phyloP scores from a whole-genome alignment of 23 tunicate genomes.

The Halocynthia roretzi region DNA sequence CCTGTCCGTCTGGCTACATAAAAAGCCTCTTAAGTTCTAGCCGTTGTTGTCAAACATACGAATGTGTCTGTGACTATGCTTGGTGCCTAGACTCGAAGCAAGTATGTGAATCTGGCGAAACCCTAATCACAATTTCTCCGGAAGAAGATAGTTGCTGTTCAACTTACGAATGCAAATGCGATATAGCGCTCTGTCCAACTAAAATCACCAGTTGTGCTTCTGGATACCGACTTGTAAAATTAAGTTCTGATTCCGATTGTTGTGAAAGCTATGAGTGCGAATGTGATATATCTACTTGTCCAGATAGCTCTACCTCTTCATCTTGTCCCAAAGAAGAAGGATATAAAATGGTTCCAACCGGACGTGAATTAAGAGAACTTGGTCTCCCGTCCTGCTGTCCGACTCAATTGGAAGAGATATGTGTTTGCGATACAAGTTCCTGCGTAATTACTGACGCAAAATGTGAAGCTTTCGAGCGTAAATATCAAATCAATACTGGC shows the following conservation, averaged over 20 bases:
- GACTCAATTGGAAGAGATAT: neutral
- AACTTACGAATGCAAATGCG: conserved; percentile 1
- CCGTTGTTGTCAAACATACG: conserved; percentile 5
- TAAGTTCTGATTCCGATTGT: conserved; percentile 3
- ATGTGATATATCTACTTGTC: conserved; percentile 4
- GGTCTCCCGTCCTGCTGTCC: conserved; percentile 2
- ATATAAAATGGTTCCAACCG: conserved; percentile 1
- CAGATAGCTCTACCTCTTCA: neutral
- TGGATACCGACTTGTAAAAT: neutral
- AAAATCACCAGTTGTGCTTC: conserved; percentile 8
- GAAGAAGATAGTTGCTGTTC: neutral
- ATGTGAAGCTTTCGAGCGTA: neutral
- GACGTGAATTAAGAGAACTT: neutral
- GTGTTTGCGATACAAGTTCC: neutral
- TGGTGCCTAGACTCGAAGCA: neutral
- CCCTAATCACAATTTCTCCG: neutral
- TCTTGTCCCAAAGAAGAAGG: conserved; percentile 3
- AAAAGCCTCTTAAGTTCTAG: neutral
- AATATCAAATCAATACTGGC: conserved; percentile 8
- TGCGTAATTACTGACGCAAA: neutral
- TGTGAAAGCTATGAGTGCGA: neutral
- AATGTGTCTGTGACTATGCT: conserved; percentile 3
- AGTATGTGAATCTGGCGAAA: neutral
- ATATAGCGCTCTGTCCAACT: conserved; percentile 5
- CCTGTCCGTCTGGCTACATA: conserved; percentile 1